phyloP scores from a whole-genome alignment of 2,113 vertebrate genomes.

The Anser cygnoides region DNA sequence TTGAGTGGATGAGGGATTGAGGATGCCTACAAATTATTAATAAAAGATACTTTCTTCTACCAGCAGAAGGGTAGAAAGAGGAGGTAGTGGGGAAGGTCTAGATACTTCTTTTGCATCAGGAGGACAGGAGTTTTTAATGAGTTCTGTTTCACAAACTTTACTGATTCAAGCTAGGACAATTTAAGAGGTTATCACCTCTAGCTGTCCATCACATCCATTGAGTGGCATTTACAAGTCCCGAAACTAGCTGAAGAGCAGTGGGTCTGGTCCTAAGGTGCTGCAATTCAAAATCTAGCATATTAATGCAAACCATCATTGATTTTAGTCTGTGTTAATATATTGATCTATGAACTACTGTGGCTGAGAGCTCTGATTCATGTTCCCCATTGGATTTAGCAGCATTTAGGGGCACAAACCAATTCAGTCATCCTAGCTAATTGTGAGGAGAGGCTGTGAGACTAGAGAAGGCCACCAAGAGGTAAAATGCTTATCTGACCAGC shows the following conservation, averaged over 20 bases:
- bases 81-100: not conserved
- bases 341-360: not conserved
- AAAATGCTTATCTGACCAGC: not conserved
- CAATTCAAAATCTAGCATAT: not conserved
- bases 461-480: not conserved
- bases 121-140: conserved; percentile 20
- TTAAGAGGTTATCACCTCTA: conserved; percentile 48
- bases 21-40: not conserved
- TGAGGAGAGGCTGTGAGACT: not conserved
- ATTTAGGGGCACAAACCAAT: not conserved
- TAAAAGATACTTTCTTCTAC: not conserved
- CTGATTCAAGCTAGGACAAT: conserved; percentile 16
- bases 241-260: conserved; percentile 9
- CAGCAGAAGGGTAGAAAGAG: not conserved
- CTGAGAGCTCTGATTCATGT: not conserved
- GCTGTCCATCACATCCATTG: conserved; percentile 44
- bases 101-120: not conserved
- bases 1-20: not conserved
- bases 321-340: conserved; percentile 43
- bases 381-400: not conserved
- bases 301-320: conserved; percentile 57
- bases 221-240: not conserved
- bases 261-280: not conserved
- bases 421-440: not conserved
- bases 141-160: conserved; percentile 20